A percentile compares a stretch with the other conserved stretches of the same genome.
These are phyloP conservation scores for Microplitis manilae DNA, from an alignment of 2,888 invertebrate species.

Conservation along the genomic window DNA sequence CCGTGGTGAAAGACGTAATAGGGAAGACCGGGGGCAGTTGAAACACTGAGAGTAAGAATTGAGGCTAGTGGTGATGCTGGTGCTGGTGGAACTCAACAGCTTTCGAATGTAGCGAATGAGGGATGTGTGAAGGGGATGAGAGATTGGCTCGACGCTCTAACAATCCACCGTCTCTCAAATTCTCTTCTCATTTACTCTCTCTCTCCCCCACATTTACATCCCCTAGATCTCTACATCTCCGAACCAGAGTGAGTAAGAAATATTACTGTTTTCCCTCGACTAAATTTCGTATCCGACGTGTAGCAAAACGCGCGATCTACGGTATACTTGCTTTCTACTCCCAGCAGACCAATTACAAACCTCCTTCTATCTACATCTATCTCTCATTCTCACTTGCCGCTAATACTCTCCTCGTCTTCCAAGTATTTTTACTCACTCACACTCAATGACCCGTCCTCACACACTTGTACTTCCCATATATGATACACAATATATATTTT, in stretches of 20 bases:
- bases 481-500: not conserved
- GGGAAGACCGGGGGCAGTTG: not conserved
- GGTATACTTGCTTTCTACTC: slow-evolving; percentile 40
- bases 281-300: slow-evolving; percentile 33
- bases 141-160: slow-evolving; percentile 35
- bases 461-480: too few relatives aligned
- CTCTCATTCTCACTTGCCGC: slow-evolving; percentile 26
- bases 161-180: slow-evolving; percentile 32
- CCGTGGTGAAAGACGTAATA: slow-evolving; percentile 10
- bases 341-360: slow-evolving; percentile 58
- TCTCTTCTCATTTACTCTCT: not conserved
- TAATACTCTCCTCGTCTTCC: slow-evolving; percentile 7
- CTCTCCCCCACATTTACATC: slow-evolving; percentile 7
- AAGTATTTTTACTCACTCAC: too few relatives aligned
- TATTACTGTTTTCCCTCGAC: slow-evolving; percentile 44
- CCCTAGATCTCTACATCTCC: not conserved
- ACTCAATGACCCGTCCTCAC: too few relatives aligned
- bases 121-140: slow-evolving; percentile 25
- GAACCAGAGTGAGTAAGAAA: slow-evolving; percentile 35
- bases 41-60: slow-evolving; percentile 11
- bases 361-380: slow-evolving; percentile 23
- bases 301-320: slow-evolving; percentile 47
- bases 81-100: slow-evolving; percentile 22
- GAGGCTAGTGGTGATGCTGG: slow-evolving; percentile 3
- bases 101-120: slow-evolving; percentile 27